Base-by-base conservation (phyloP, 2,888 invertebrate genomes). In the Lutraria lutraria region DNA sequence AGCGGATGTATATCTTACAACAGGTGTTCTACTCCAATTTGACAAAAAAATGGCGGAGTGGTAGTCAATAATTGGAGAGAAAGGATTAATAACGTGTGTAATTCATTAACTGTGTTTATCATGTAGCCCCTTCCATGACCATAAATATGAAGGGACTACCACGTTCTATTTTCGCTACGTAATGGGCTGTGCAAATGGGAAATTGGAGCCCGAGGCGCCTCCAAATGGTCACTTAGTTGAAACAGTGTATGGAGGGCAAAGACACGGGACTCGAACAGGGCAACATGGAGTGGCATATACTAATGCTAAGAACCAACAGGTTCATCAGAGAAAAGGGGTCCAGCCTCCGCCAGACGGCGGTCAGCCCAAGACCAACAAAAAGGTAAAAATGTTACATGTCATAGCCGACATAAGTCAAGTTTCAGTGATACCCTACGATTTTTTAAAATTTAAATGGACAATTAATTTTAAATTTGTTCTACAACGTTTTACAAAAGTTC, bases 151-250 rank as follows among this genome's bases (percentile, higher is more conserved):
- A 92, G 94, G 91, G 91, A 89, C 90, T 83, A 90, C 87, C 91
- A 86, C 89, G 87, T 90, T 89, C 87, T 85, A 91, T 91, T 94
- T 94, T 94, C 93, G 92, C 86, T 92, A 91, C 92, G 94, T 94
- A 90, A 96, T 96, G 96, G 96, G 96, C 93, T 96, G 96, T 93
- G 94, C 95, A 90, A 96, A 94, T 93, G 95, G 94, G 86, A 96
- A 96, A 90, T 92, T 96, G 91, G 95, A 95, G 91, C 96, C 96
- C 82, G 96, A 96, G 93, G 90, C 94, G 81, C 95, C 95, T 19
- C 93, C 94, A 81, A 93, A 93, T 91, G 93, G 94, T 87, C 94
- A 95, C 88, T 91, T 94, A 85, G 95, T 96, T 72, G 94, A 95
- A 92, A 94, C 95, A 25, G 94, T 95, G 72, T 95, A 94, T 85